Evolutionary conservation across 2,797 vertebrate genomes (phyloP), one percentile per base, ranked within the genome.

Genomic region (Dendrocincla tyrannina): DNA sequence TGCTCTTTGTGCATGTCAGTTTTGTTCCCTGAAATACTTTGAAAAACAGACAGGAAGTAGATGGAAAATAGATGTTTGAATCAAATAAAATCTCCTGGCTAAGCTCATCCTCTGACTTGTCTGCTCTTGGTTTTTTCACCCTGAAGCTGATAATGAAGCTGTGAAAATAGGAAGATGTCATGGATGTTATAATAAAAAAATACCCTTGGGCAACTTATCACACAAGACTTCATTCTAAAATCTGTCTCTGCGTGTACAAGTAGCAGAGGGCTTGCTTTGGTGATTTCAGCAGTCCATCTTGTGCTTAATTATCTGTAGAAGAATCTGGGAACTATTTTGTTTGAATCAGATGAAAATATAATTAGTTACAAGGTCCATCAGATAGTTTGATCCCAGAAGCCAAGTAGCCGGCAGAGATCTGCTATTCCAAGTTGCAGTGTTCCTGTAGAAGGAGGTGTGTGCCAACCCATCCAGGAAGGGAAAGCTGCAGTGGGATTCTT

Each of bases 61-160:
- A 74, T 7, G 15, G 63, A 90, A 93, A 85, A 62, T 25, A 82
- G 73, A 83, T 72, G 81, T 74, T 82, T 35, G 56, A 91, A 58
- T 81, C 58, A 62, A 95, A 88, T 91, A 88, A 95, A 95, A 91
- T 88, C 78, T 88, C 39, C 13, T 88, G 88, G 68, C 79, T 77
- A 67, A 74, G 60, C 91, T 90, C 56, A 83, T 83, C 72, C 49
- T 32, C 52, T 73, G 81, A 76, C 60, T 95, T 88, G 88, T 60
- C 84, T 88, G 75, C 63, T 79, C 79, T 84, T 93, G 88, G 37
- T 19, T 85, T 87, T 92, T 82, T 80, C 74, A 64, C 60, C 42
- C 78, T 8, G 67, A 70, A 86, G 67, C 88, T 93, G 58, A 32
- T 75, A 62, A 68, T 23, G 49, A 39, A 92, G 47, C 55, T 94